Evolutionary conservation across 1,140 invertebrate species (phyloP).

Genomic region (Drosophila kepulauana): DNA sequence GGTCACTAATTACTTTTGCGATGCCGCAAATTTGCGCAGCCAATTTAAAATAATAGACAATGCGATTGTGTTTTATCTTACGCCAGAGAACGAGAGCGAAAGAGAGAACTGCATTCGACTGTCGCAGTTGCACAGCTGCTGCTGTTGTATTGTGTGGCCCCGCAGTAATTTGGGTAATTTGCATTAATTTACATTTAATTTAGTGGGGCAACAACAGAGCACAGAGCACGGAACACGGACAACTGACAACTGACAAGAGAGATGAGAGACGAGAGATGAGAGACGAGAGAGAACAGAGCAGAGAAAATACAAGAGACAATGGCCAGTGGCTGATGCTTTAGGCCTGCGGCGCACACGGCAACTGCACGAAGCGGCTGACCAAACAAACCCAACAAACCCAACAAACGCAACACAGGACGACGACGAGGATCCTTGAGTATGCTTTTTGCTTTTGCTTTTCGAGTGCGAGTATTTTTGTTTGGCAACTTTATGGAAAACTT

Average conservation of each 20-base stretch:
- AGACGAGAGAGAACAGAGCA: slow-evolving; percentile 4
- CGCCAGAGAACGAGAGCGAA: no score
- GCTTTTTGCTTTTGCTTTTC: not conserved
- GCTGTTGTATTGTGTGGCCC: slow-evolving; percentile 58
- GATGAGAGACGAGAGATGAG: no score
- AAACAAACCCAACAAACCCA: slow-evolving; percentile 27
- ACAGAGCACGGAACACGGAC: not conserved
- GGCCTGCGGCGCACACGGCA: slow-evolving; percentile 43
- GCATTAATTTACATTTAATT: slow-evolving; percentile 83
- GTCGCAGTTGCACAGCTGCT: slow-evolving; percentile 23
- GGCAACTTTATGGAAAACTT: slow-evolving; percentile 55
- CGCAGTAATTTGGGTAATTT: slow-evolving; percentile 76
- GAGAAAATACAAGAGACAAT: slow-evolving; percentile 15
- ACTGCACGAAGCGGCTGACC: slow-evolving; percentile 21
- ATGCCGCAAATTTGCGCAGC: slow-evolving; percentile 77
- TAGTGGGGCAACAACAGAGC: slow-evolving; percentile 33
- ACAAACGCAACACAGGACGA: slow-evolving; percentile 8
- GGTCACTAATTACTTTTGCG: slow-evolving; percentile 75
- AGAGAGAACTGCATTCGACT: slow-evolving; percentile 32
- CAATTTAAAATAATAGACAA: slow-evolving; percentile 83
- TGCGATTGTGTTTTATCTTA: slow-evolving; percentile 66
- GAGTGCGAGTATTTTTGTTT: slow-evolving; percentile 30
- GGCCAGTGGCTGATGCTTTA: slow-evolving; percentile 29
- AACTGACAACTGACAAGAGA: no score
- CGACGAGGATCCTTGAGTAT: slow-evolving; percentile 43